Evolutionary conservation across 1,140 invertebrate species (phyloP), one percentile per base, ranked within the genome.

Genomic region (Steinernema feltiae): DNA sequence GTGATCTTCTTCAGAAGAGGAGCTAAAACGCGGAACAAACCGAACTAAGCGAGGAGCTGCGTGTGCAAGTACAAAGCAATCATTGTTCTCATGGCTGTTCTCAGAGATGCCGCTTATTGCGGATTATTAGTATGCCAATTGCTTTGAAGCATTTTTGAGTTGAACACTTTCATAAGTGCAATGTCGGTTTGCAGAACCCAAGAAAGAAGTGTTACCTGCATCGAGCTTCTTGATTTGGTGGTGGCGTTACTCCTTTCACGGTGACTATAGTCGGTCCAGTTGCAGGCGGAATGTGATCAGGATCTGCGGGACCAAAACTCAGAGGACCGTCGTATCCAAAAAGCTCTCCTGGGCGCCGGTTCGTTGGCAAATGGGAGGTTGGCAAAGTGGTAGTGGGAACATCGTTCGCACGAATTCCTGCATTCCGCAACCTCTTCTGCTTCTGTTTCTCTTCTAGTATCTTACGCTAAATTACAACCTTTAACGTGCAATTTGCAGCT

Each of bases 241-340:
- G 82, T 48, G 81, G 81, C 18, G 82, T 83, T 24, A 82, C 71
- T 71, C 80, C 81, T 77, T 82, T 82, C 12, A 82, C 78, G 15
- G 78, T 82, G 78, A 82, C 80, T 15, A 82, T 81, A 48, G 80
- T 84, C 7, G 81, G 79, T 12, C 71, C 82, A 12, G 72, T 15
- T 15, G 72, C 7, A 3, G 27, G 3, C 21, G 72, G 35, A 30
- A 71, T 41, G 29, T 29, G 63, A 30, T 46, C 41, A 17, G 73
- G 69, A 75, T 46, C 29, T 18, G 63, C 29, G 2, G 27, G 30
- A 35, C 30, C 53, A 70, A 72, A 63, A 18, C 32, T 35, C 32
- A 30, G 73, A 74, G 41, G 73, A 31, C 29, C 63, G 18, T 46
- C 41, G 73, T 30, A 75, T 15, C 29, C 29, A 24, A 27, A 30